Percentiles rank a stretch among this genome's conserved stretches.
These are phyloP conservation scores for Caenorhabditis sulstoni DNA, from an alignment of 2,888 invertebrate species.

Conservation along the genomic window DNA sequence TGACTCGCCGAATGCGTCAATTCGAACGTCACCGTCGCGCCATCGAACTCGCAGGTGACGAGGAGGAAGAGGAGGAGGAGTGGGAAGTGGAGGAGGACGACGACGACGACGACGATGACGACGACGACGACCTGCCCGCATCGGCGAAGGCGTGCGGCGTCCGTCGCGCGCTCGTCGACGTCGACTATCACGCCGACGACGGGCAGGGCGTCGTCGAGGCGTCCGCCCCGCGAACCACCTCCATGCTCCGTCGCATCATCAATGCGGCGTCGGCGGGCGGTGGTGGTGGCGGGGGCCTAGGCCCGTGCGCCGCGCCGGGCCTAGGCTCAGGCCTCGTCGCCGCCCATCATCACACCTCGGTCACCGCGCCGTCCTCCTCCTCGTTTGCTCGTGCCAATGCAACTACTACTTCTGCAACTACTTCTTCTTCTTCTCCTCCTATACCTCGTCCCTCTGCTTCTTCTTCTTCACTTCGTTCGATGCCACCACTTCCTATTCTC, in stretches of 20 bases:
- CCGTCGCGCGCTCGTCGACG: conserved; percentile 47
- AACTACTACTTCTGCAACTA: conserved; percentile 3
- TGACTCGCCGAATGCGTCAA: conserved; percentile 76
- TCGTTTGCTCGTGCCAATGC: conserved; percentile 46
- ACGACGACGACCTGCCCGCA: conserved; percentile 1
- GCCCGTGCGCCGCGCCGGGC: too few relatives aligned
- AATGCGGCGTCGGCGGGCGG: conserved; percentile 45
- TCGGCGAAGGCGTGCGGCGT: conserved; percentile 56
- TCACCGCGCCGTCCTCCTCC: conserved; percentile 34
- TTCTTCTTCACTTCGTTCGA: not conserved
- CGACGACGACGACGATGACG: conserved; percentile 57
- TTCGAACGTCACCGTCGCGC: conserved; percentile 78
- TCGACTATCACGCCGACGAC: conserved; percentile 55
- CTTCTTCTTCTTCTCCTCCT: conserved; percentile 1
- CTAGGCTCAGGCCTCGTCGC: conserved; percentile 36
- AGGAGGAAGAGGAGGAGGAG: conserved; percentile 60
- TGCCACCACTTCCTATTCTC: conserved; percentile 51
- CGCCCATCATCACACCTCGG: conserved; percentile 38
- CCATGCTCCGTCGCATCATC: conserved; percentile 52
- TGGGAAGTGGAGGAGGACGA: conserved; percentile 56
- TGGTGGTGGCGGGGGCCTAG: conserved; percentile 4
- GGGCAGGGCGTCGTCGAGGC: conserved; percentile 50
- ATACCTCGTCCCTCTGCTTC: conserved; percentile 24
- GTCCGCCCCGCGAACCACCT: conserved; percentile 55
- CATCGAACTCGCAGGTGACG: conserved; percentile 78